Conservation (phyloP, 2,888 invertebrate genomes). For the Schrankia costaestrigalis region DNA sequence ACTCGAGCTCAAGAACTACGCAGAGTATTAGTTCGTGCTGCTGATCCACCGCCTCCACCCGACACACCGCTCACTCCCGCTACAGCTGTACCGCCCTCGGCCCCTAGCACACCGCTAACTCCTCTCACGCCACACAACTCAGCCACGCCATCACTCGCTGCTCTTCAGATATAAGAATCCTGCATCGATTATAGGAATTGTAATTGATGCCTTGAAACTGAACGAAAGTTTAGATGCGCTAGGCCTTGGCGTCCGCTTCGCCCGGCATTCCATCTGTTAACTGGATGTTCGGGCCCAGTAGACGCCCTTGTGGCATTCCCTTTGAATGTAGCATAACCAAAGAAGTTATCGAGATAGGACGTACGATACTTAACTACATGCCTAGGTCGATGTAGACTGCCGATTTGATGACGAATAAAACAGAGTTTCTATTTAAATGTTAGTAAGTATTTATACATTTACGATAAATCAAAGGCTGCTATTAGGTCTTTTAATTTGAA, state of each 20-base stretch:
- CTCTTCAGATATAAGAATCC: constrained; percentile 57
- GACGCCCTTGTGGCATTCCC: constrained; percentile 27
- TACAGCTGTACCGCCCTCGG: constrained; percentile 57
- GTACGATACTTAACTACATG: constrained; percentile 8
- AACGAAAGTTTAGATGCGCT: constrained; percentile 39
- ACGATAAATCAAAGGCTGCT: constrained; percentile 64
- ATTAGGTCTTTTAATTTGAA: constrained; percentile 49
- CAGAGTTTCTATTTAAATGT: constrained; percentile 62
- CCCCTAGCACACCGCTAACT: constrained; percentile 57
- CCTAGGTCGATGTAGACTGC: constrained; percentile 38
- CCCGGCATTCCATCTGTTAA: constrained; percentile 1
- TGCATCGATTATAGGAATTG: constrained; percentile 10
- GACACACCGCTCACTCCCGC: constrained; percentile 56
- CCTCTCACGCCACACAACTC: constrained; percentile 59
- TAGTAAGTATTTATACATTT: constrained; percentile 48
- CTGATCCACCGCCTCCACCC: constrained; percentile 63
- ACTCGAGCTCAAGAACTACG: constrained; percentile 91
- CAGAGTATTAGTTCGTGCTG: constrained; percentile 85
- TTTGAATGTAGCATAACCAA: constrained; percentile 52
- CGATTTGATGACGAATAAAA: constrained; percentile 43
- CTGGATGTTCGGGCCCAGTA: constrained; percentile 9
- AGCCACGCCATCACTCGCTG: constrained; percentile 51
- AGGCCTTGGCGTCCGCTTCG: constrained; percentile 27
- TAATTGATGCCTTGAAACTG: constrained; percentile 13
- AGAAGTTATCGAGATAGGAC: constrained; percentile 48